Base-by-base conservation (phyloP, 2,888 invertebrate genomes). In the Melinaea menophilus region DNA sequence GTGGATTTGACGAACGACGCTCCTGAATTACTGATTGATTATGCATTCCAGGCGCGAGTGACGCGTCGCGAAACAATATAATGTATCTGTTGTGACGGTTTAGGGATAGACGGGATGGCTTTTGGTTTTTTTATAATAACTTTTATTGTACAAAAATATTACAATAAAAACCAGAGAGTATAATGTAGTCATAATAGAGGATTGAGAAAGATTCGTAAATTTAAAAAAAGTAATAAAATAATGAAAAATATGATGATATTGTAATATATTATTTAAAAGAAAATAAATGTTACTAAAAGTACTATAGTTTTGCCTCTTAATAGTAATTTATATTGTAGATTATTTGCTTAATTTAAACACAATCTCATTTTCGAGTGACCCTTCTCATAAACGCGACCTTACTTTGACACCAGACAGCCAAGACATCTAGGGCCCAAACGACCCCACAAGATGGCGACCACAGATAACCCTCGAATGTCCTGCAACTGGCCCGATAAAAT, bases 21-120 rank as follows among this genome's bases (percentile, higher is more conserved):
- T 80, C 73, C 80, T 78, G 86, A 81, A 83, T 88, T 84, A 82
- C 88, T 89, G 90, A 90, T 90, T 88, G 90, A 89, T 90, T 90
- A 90, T 88, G 84, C 86, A 88, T 87, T 88, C 89, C 71, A 77
- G 80, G 81, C 86, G 84, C 82, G 83, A 78, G 73, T 81, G 86
- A 82, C 79, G 76, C 77, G 81, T 72, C 72, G 73, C 75, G 74
- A 76, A 85, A 85, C 84, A 85, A 85, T 80, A 71, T 61, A 60
- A 61, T 60, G 65, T 70, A 72, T 72, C 65, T 70, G 64, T 68
- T 70, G 69, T 70, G 67, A 65, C 68, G 64, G 63, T 55, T n/a
- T 55, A 56, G 58, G 41, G 56, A 66, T 62, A 65, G 63, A 67
- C 37, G 46, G 62, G 57, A 66, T 64, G 51, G 58, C 56, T 56